Percentiles rank a stretch among this genome's conserved stretches.
These are phyloP conservation scores for Drosophila simulans DNA, from an alignment of 1,140 invertebrate genomes.

Conservation along the genomic window DNA sequence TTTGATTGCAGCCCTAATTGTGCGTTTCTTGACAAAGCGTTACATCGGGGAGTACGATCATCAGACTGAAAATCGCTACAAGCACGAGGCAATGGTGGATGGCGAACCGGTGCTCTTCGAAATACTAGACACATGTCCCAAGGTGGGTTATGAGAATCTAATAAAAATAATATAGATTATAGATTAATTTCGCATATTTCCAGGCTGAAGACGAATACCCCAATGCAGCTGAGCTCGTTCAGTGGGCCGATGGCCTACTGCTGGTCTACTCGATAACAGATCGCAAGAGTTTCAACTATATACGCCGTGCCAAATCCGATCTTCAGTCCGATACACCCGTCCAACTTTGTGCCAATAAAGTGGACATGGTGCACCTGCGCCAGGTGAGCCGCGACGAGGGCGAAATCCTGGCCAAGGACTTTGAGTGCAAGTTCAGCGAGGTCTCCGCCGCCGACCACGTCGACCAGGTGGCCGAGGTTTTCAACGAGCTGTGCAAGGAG, in stretches of 20 bases:
- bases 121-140: slow-evolving; percentile 94
- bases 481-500: slow-evolving; percentile 93
- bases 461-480: slow-evolving; percentile 91
- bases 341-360: slow-evolving; percentile 91
- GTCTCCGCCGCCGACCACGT: slow-evolving; percentile 95
- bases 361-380: slow-evolving; percentile 95
- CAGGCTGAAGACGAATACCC: slow-evolving; percentile 89
- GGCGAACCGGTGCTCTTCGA: slow-evolving; percentile 96
- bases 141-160: slow-evolving; percentile 47
- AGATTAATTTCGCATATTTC: slow-evolving; percentile 62
- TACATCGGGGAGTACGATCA: slow-evolving; percentile 98
- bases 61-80: slow-evolving; percentile 96
- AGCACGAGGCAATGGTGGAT: slow-evolving; percentile 95
- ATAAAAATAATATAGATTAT: not conserved
- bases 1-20: slow-evolving; percentile 91
- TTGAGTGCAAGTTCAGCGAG: slow-evolving; percentile 94
- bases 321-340: slow-evolving; percentile 90
- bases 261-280: slow-evolving; percentile 97
- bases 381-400: slow-evolving; percentile 95
- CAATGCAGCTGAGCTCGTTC: slow-evolving; percentile 89
- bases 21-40: slow-evolving; percentile 94
- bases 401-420: slow-evolving; percentile 94
- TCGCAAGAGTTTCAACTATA: slow-evolving; percentile 93
- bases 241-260: slow-evolving; percentile 95
- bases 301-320: slow-evolving; percentile 90